Conservation (phyloP, 2,113 vertebrate species). For the Halcyon malimbica region DNA sequence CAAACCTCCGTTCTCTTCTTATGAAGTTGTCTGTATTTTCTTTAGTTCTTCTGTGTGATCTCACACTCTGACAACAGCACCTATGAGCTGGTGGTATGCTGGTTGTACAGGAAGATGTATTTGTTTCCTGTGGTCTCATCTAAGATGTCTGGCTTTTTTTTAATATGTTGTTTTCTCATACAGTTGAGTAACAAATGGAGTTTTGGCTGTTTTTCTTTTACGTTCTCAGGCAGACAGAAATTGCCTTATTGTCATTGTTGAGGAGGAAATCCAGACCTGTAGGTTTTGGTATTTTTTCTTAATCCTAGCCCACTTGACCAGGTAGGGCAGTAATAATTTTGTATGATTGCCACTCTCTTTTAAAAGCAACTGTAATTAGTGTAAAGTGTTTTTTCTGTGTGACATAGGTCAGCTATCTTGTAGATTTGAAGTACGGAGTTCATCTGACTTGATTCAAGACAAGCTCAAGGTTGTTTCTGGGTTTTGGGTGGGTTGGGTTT, state of each 20-base stretch:
- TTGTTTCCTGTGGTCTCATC: neutral
- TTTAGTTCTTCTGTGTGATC: neutral
- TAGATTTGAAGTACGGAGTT: neutral
- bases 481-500: neutral
- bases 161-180: neutral
- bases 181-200: neutral
- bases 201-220: neutral
- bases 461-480: neutral
- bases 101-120: neutral
- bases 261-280: neutral
- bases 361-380: neutral
- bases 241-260: neutral
- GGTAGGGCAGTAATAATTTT: neutral
- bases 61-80: neutral
- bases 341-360: neutral
- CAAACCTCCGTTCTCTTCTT: neutral
- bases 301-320: neutral
- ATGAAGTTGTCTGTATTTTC: fast-evolving
- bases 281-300: neutral
- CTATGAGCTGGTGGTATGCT: fast-evolving
- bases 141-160: neutral
- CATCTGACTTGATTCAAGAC: neutral
- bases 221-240: neutral
- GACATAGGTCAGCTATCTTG: neutral
- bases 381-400: neutral